Conservation (phyloP, 1,140 invertebrate genomes). For the Pantala flavescens region DNA sequence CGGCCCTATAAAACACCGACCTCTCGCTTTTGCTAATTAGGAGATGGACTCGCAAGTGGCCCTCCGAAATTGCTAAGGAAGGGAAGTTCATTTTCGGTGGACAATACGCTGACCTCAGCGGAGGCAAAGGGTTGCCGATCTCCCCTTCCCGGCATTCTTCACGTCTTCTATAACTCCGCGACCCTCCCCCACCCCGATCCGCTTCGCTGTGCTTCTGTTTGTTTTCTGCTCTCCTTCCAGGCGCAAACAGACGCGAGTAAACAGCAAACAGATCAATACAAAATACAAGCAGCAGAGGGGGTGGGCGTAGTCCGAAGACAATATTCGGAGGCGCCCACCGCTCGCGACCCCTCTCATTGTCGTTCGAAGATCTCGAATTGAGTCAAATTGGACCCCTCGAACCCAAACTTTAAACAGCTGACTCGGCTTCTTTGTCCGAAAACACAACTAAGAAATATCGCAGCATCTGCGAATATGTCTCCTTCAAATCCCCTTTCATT, state of each 20-base stretch:
- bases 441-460: no score
- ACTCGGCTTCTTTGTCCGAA: no score
- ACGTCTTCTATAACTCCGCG: not conserved
- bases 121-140: not conserved
- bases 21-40: not conserved
- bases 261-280: conserved; percentile 9
- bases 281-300: not conserved
- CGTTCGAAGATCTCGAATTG: no score
- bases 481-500: no score
- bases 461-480: no score
- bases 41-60: not conserved
- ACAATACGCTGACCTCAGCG: not conserved
- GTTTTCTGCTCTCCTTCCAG: conserved; percentile 8
- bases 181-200: not conserved
- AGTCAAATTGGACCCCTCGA: no score
- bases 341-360: no score
- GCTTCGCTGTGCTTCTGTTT: conserved; percentile 4
- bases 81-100: not conserved
- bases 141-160: not conserved
- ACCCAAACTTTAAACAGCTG: no score
- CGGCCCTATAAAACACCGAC: not conserved
- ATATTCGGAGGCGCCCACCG: no score
- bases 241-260: conserved; percentile 7
- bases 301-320: not conserved
- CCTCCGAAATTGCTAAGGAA: not conserved